These are phyloP conservation scores for Pedetes capensis DNA, from an alignment of 2,113 vertebrate species.

Conservation along the genomic window DNA sequence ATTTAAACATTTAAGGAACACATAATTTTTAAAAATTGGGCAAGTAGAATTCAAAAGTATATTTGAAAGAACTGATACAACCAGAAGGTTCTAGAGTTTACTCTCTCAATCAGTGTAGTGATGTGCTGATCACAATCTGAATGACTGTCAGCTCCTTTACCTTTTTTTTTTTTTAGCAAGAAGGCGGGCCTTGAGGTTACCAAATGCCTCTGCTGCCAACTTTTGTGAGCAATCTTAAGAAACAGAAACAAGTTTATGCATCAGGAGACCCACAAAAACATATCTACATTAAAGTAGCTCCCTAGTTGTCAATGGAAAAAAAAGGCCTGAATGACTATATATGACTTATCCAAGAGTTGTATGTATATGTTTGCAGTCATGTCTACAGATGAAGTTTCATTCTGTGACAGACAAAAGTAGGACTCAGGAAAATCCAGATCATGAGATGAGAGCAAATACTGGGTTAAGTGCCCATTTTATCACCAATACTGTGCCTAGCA, in stretches of 20 bases:
- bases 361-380: neutral
- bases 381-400: neutral
- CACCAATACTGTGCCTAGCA: neutral
- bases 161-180: neutral
- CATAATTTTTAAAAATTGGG: neutral
- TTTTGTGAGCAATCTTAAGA: slow-evolving; percentile 34
- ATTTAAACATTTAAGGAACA: slow-evolving; percentile 57
- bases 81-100: neutral
- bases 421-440: slow-evolving; percentile 16
- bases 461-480: slow-evolving; percentile 16
- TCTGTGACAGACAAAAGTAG: neutral
- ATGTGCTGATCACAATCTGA: neutral
- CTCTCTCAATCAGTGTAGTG: neutral
- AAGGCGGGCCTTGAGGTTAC: neutral
- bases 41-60: slow-evolving; percentile 39
- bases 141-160: neutral
- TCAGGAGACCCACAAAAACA: neutral
- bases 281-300: neutral
- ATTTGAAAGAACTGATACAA: neutral
- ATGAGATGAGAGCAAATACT: slow-evolving; percentile 9
- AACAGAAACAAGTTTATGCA: slow-evolving; percentile 18
- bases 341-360: neutral
- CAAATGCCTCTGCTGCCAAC: slow-evolving; percentile 12
- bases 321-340: neutral
- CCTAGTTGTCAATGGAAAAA: slow-evolving; percentile 7